These are phyloP conservation scores for Tetramorium parvispinum DNA, from an alignment of 1,140 invertebrate genomes.

Conservation along the genomic window DNA sequence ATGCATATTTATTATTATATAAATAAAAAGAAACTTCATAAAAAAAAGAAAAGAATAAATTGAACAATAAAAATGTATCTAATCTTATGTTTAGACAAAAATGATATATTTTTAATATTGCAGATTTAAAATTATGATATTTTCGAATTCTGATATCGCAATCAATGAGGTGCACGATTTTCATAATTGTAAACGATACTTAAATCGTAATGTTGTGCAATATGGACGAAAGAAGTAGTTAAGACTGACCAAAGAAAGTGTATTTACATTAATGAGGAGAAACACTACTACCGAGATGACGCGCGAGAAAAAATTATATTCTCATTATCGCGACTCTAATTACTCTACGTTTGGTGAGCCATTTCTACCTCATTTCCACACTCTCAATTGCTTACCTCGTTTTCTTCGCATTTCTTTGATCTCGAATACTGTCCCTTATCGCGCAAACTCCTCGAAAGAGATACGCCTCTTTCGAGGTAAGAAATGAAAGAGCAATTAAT, in stretches of 20 bases:
- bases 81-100: background rate
- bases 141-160: background rate
- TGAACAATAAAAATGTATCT: background rate
- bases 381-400: background rate
- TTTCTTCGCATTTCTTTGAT: conserved; percentile 22
- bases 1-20: background rate
- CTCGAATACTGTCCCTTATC: background rate
- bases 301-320: conserved; percentile 50
- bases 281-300: conserved; percentile 19
- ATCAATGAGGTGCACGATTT: background rate
- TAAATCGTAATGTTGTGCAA: background rate
- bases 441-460: background rate
- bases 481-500: conserved; percentile 61
- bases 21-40: background rate
- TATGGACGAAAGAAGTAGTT: conserved; percentile 24
- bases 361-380: conserved; percentile 37
- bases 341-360: conserved; percentile 54
- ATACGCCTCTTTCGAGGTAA: background rate
- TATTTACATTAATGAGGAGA: conserved; percentile 61
- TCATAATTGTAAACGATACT: conserved; percentile 44
- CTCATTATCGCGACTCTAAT: conserved; percentile 64
- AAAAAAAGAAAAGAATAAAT: background rate
- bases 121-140: background rate
- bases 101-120: background rate
- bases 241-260: conserved; percentile 28